Evolutionary conservation across 2,113 vertebrate genomes (phyloP).

Genomic region (Boulengerochromis microlepis): DNA sequence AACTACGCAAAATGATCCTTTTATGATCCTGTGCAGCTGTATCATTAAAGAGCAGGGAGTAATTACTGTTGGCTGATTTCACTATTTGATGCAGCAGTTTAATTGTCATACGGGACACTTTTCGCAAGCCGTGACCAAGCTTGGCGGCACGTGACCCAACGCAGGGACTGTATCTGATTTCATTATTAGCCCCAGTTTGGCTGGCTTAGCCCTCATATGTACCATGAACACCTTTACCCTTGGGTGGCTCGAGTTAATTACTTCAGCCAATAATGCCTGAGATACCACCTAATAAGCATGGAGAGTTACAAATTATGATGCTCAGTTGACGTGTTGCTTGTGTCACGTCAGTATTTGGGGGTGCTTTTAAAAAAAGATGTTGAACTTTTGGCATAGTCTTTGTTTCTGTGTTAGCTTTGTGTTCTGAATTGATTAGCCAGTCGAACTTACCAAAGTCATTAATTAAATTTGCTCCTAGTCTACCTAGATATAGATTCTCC

Average conservation of each 20-base stretch:
- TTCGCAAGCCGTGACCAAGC: conserved; percentile 29
- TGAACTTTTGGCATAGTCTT: not conserved
- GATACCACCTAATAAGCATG: conserved; percentile 53
- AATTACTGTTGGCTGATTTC: conserved; percentile 17
- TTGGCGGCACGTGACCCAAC: conserved; percentile 33
- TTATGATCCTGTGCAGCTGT: not conserved
- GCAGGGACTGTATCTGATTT: conserved; percentile 58
- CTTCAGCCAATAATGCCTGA: conserved; percentile 52
- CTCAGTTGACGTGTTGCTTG: conserved; percentile 28
- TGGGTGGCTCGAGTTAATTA: conserved; percentile 62
- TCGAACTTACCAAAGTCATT: not conserved
- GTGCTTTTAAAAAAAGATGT: not conserved
- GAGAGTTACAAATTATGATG: conserved; percentile 49
- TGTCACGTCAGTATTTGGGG: not conserved
- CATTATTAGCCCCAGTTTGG: conserved; percentile 58
- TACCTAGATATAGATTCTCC: not conserved
- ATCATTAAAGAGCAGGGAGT: not conserved
- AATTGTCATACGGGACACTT: conserved; percentile 42
- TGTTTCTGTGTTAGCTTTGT: not conserved
- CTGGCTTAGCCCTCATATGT: conserved; percentile 54
- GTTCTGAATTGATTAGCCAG: not conserved
- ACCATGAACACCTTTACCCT: conserved; percentile 64
- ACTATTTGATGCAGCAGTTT: conserved; percentile 5
- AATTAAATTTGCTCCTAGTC: not conserved
- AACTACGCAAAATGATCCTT: not conserved